These are phyloP conservation scores for Eulemur macaco DNA, from an alignment of 2,113 vertebrate genomes.

Conservation along the genomic window DNA sequence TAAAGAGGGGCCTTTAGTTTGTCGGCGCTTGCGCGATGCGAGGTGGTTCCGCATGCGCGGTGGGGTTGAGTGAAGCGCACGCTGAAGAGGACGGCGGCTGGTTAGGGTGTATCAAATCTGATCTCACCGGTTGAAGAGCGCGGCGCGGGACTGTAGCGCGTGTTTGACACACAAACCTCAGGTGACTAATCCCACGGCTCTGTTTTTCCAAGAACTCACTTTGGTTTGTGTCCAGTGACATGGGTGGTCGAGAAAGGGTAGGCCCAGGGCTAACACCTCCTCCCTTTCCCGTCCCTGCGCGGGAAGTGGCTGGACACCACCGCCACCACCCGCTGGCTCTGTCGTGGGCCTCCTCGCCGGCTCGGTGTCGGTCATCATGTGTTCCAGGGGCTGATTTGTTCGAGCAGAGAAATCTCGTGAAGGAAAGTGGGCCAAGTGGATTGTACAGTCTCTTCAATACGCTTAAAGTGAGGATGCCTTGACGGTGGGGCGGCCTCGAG, in stretches of 20 bases:
- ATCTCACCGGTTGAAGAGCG: background rate
- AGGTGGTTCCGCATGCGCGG: constrained; percentile 60
- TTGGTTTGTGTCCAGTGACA: background rate
- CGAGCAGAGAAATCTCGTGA: background rate
- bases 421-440: background rate
- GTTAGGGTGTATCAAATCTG: background rate
- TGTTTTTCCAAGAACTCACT: background rate
- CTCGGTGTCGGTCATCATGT: background rate
- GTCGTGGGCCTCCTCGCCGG: background rate
- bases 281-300: constrained; percentile 20
- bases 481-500: background rate
- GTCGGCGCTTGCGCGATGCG: constrained; percentile 51
- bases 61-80: constrained; percentile 46
- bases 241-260: background rate
- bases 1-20: background rate
- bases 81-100: background rate
- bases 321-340: background rate
- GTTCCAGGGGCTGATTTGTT: background rate
- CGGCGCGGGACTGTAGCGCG: background rate
- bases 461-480: background rate
- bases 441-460: background rate
- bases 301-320: constrained; percentile 54
- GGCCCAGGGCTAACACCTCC: constrained; percentile 21
- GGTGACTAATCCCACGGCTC: constrained; percentile 46
- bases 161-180: constrained; percentile 46